Evolutionary conservation across 1,140 invertebrate species (phyloP), one percentile per base, ranked within the genome.

Genomic region (Arion vulgaris): DNA sequence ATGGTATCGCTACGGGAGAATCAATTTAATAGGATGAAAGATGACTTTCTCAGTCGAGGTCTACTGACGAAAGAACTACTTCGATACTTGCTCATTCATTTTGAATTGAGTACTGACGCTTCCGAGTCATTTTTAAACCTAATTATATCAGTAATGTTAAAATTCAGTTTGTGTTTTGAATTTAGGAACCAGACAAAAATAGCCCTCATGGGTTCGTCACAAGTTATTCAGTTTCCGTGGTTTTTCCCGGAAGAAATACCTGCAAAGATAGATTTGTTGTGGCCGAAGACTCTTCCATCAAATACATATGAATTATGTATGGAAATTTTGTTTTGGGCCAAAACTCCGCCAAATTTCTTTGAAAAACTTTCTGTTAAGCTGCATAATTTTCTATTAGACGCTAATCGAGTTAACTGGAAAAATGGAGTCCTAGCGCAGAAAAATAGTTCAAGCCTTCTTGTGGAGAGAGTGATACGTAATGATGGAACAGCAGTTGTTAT

Each of bases 121-220:
- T 79, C 86, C 11, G 88, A 89, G 19, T 88, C 84, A 32, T 90
- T 91, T 72, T 84, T 89, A 34, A 87, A 45, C n/a, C 72, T 84
- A 51, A 74, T 74, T 49, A 39, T 81, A 4, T 82, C 88, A 34
- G 83, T 90, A 9, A 90, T 91, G 90, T 79, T 90, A 0, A 91
- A 88, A 80, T 91, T 91, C 88, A 88, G 89, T 74, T 82, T 91
- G 17, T 91, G 90, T 74, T 91, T 89, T 83, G 86, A 89, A 82
- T 83, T 90, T 68, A 85, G 85, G 53, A 79, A 86, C 15, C 66
- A 81, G 0, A 81, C 82, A 49, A 71, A 85, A 34, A 88, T 85
- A 36, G 82, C 81, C 32, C 86, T 86, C 9, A 57, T 87, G 34
- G 85, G 84, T 13, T 87, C 87, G 13, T 75, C 84, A 51, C 74